A percentile compares a stretch with the other conserved stretches of the same genome.
Conservation (phyloP, 2,797 vertebrate species). For the Enteromius afrohamiltoni region DNA sequence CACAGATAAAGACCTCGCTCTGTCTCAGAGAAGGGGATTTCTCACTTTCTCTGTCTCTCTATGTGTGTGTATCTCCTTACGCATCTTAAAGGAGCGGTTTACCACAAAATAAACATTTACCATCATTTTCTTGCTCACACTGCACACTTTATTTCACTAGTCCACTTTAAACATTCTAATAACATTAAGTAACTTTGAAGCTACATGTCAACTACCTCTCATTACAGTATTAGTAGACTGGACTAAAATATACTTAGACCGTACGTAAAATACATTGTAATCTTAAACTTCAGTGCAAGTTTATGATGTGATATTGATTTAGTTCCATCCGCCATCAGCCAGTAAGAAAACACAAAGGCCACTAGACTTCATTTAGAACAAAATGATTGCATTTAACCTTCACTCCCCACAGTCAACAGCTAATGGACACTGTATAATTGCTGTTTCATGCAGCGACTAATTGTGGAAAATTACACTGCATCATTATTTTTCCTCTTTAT, state of each 20-base stretch:
- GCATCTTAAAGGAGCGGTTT: slow-evolving; percentile 62
- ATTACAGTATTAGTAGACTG: not conserved
- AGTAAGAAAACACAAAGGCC: not conserved
- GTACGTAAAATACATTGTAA: not conserved
- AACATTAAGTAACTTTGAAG: not conserved
- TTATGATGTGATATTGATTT: not conserved
- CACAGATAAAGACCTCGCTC: slow-evolving; percentile 92
- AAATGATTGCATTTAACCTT: slow-evolving; percentile 93
- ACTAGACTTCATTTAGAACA: slow-evolving; percentile 76
- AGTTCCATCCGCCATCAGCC: not conserved
- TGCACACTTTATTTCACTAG: not conserved
- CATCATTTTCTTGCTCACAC: not conserved
- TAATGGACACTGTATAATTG: slow-evolving; percentile 81
- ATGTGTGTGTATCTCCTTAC: slow-evolving; percentile 27
- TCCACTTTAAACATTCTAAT: not conserved
- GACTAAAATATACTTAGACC: not conserved
- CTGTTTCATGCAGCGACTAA: slow-evolving; percentile 90
- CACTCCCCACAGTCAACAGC: slow-evolving; percentile 71
- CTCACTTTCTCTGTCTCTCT: slow-evolving; percentile 32
- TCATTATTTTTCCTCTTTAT: slow-evolving; percentile 58
- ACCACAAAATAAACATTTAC: slow-evolving; percentile 6
- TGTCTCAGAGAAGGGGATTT: slow-evolving; percentile 78
- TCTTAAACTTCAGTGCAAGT: not conserved
- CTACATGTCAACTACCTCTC: not conserved
- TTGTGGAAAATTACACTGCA: slow-evolving; percentile 95